These are phyloP conservation scores for Bombus superbus DNA, from an alignment of 1,140 invertebrate species.

Conservation along the genomic window DNA sequence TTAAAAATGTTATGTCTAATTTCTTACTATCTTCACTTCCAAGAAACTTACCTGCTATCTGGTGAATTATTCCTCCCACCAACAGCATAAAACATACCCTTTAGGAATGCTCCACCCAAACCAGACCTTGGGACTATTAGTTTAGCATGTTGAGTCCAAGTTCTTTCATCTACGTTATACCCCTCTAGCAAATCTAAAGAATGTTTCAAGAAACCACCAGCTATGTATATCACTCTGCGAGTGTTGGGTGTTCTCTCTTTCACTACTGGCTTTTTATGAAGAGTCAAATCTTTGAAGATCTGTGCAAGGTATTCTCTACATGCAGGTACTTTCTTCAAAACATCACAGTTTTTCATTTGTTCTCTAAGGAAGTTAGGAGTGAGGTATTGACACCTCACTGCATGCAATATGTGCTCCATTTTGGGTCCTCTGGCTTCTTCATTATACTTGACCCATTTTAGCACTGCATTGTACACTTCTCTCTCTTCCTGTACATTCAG, in stretches of 20 bases:
- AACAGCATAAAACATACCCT: constrained; percentile 94
- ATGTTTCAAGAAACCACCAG: constrained; percentile 93
- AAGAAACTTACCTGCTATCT: constrained; percentile 87
- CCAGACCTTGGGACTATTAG: constrained; percentile 93
- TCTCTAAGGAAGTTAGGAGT: constrained; percentile 95
- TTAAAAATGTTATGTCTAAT: not conserved
- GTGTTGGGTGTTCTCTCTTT: constrained; percentile 93
- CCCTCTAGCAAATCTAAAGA: constrained; percentile 94
- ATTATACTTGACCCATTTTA: constrained; percentile 95
- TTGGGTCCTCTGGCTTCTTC: constrained; percentile 91
- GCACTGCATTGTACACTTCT: constrained; percentile 95
- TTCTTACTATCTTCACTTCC: not conserved
- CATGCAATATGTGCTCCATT: constrained; percentile 93
- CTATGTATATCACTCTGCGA: constrained; percentile 93
- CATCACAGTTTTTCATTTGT: constrained; percentile 95
- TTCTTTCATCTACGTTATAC: constrained; percentile 92
- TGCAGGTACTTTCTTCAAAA: constrained; percentile 93
- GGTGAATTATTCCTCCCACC: constrained; percentile 95
- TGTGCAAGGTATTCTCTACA: constrained; percentile 94
- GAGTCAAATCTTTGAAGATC: constrained; percentile 94
- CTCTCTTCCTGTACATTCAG: constrained; percentile 95
- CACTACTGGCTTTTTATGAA: constrained; percentile 91
- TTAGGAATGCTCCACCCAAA: constrained; percentile 92
- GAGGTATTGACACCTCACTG: constrained; percentile 94
- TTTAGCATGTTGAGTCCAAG: constrained; percentile 91